Evolutionary conservation across 2,888 invertebrate genomes (phyloP), one percentile per base, ranked within the genome.

Genomic region (Trichacis sp.): DNA sequence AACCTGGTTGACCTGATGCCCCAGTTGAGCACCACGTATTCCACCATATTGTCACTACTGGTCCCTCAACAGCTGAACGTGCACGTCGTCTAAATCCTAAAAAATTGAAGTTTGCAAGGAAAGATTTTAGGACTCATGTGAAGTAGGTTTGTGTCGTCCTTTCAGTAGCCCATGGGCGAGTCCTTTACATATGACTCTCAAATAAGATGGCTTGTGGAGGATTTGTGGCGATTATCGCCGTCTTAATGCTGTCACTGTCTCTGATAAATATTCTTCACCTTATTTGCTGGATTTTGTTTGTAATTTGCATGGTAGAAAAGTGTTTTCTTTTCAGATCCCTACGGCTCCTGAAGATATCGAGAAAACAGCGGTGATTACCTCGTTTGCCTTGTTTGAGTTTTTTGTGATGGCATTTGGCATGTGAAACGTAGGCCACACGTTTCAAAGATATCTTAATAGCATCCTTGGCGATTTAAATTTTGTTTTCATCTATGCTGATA

Each of bases 311-410:
- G 73, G 71, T 0, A 74, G 73, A 43, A 73, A 50, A 3, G 53
- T 78, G 6, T 80, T 80, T 57, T 70, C 74, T 0, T 64, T 47
- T 6, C 79, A 85, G 46, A 82, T 86, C 2, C 83, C 81, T 1
- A 72, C 84, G 0, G 64, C 59, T 1, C 46, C 60, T 2, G 77
- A 73, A 2, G 82, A 85, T 56, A 75, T 85, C 3, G 71, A 59
- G 0, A 84, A 85, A 63, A 84, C 84, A 0, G 83, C 80, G 0
- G 73, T 80, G 2, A 77, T 68, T 1, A 80, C 80, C 1, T 77
- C 76, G 0, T 77, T 79, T 50, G 77, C 77, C 3, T 62, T 77
- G 0, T 79, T 69, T 42, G 77, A 79, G 50, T 75, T 70, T 42
- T 20, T 55, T 0, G 36, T 46, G 5, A 78, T 78, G 77, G 59